These are phyloP conservation scores for Netelia melanura DNA, from an alignment of 2,888 invertebrate genomes.

Conservation along the genomic window DNA sequence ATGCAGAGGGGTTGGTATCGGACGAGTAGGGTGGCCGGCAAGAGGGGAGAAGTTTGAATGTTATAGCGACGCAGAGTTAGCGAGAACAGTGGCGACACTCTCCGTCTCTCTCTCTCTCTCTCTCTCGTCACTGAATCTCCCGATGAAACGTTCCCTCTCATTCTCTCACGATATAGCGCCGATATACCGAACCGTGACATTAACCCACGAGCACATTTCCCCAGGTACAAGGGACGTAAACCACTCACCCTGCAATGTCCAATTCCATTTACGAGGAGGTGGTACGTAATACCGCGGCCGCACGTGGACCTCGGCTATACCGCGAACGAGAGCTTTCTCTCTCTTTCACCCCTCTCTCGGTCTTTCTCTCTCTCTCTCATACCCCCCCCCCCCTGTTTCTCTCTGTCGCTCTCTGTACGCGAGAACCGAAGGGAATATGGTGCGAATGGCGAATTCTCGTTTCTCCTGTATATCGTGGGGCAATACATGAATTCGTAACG, in stretches of 20 bases:
- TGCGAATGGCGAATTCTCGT: conserved; percentile 46
- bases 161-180: conserved; percentile 40
- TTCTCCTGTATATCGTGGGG: conserved; percentile 40
- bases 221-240: conserved; percentile 75
- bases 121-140: conserved; percentile 1
- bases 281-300: conserved; percentile 59
- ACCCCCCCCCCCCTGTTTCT: not conserved
- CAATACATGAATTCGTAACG: conserved; percentile 65
- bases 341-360: not conserved
- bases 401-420: not conserved
- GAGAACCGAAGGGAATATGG: conserved; percentile 50
- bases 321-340: conserved; percentile 14
- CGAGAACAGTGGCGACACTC: conserved; percentile 34
- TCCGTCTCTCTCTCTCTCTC: not conserved
- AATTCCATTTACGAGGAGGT: conserved; percentile 74
- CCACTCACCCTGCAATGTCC: conserved; percentile 73
- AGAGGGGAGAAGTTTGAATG: too few species aligned
- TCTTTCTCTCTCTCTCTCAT: not conserved
- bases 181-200: conserved; percentile 78
- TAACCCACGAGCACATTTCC: conserved; percentile 78
- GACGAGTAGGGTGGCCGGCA: not conserved
- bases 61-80: not conserved
- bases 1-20: conserved; percentile 5
- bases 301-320: conserved; percentile 42
- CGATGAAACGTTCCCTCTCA: not conserved